Percentiles rank a stretch among this genome's conserved stretches.
Conservation (phyloP, 2,113 vertebrate genomes). For the Pteropus alecto region DNA sequence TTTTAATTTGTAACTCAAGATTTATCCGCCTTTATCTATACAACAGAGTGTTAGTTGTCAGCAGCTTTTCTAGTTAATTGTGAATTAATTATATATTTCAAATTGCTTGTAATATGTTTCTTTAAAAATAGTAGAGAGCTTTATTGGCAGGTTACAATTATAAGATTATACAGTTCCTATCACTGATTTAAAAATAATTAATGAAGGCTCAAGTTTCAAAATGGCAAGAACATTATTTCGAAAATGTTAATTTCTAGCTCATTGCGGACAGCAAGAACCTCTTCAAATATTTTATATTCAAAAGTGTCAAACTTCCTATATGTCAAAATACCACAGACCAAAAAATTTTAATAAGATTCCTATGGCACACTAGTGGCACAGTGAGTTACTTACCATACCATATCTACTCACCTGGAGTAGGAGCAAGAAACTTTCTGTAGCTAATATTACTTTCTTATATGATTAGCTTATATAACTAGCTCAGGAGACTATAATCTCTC, state of each 20-base stretch:
- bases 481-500: neutral
- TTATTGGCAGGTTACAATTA: slow-evolving; percentile 58
- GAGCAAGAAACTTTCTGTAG: neutral
- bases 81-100: slow-evolving; percentile 71
- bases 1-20: slow-evolving; percentile 51
- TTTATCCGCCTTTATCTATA: slow-evolving; percentile 25
- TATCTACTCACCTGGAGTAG: neutral
- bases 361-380: neutral
- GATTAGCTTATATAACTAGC: neutral
- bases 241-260: slow-evolving; percentile 42
- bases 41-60: slow-evolving; percentile 22
- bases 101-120: slow-evolving; percentile 51
- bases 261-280: neutral
- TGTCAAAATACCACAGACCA: neutral
- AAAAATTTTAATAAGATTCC: neutral
- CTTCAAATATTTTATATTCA: neutral
- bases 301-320: neutral
- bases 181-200: slow-evolving; percentile 51
- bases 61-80: slow-evolving; percentile 57
- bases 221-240: neutral
- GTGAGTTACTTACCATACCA: neutral
- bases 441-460: neutral
- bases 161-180: slow-evolving; percentile 46
- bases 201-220: slow-evolving; percentile 34
- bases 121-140: slow-evolving; percentile 42